These are phyloP conservation scores for Cebus imitator DNA, from an alignment of 2,113 vertebrate genomes.

Conservation along the genomic window DNA sequence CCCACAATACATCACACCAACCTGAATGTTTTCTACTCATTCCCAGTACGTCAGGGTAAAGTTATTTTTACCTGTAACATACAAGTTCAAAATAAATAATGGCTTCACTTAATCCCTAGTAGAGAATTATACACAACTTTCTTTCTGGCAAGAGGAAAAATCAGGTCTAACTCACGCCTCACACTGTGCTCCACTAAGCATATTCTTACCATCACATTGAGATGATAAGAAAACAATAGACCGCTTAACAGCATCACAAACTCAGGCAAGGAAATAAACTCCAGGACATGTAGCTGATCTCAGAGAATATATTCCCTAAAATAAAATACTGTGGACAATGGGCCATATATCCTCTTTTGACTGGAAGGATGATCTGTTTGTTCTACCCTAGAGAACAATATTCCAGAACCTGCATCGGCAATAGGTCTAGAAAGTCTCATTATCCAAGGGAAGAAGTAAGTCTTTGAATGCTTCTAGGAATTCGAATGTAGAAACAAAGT, in stretches of 20 bases:
- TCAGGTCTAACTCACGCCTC: neutral
- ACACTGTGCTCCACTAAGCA: neutral
- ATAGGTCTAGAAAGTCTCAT: neutral
- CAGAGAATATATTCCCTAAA: neutral
- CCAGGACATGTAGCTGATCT: neutral
- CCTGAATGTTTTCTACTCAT: neutral
- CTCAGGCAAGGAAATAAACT: neutral
- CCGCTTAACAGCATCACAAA: neutral
- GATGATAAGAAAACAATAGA: neutral
- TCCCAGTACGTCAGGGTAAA: neutral
- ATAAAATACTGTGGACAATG: neutral
- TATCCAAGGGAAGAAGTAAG: neutral
- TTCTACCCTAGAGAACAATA: neutral
- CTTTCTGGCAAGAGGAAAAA: neutral
- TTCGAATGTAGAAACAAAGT: neutral
- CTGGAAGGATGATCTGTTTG: neutral
- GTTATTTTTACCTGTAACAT: neutral
- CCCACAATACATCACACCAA: neutral
- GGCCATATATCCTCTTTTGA: accelerated
- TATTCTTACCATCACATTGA: neutral
- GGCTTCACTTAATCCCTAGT: neutral
- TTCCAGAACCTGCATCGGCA: neutral
- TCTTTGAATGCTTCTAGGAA: neutral
- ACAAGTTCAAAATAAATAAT: neutral
- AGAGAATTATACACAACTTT: neutral